phyloP scores from a whole-genome alignment of 2,113 vertebrate genomes.

The Camelus dromedarius region DNA sequence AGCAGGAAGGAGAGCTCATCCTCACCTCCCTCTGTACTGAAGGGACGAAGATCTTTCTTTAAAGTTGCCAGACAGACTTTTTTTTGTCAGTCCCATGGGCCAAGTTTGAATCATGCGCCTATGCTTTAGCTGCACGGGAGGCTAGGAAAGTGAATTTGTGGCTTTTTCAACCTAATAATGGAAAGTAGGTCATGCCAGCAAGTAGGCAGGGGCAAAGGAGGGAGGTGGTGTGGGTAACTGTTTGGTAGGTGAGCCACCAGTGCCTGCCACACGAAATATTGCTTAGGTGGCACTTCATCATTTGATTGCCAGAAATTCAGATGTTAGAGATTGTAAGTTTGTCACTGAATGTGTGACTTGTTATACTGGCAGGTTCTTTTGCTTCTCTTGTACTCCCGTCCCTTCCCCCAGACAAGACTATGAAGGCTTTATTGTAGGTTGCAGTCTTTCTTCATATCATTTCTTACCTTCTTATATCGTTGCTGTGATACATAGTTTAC shows the following conservation, averaged over 20 bases:
- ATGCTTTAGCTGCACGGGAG: background rate
- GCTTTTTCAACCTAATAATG: background rate
- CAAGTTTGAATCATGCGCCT: background rate
- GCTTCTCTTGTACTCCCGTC: background rate
- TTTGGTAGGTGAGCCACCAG: background rate
- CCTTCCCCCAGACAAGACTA: background rate
- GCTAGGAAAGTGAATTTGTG: background rate
- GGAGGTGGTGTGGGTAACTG: background rate
- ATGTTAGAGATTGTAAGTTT: background rate
- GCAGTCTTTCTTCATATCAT: background rate
- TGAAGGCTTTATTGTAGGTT: background rate
- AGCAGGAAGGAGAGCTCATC: background rate
- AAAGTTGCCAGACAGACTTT: background rate
- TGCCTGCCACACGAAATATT: background rate
- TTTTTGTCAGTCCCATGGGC: background rate
- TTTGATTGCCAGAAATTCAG: conserved; percentile 1
- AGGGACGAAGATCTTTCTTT: background rate
- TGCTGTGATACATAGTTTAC: background rate
- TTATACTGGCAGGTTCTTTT: background rate
- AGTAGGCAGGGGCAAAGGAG: background rate
- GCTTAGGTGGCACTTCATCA: background rate
- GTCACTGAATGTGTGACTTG: background rate
- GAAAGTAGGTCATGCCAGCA: background rate
- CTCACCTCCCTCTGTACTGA: background rate
- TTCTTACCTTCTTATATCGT: conserved; percentile 11